Percentiles rank a stretch among this genome's conserved stretches.
Evolutionary conservation across 2,888 invertebrate species (phyloP).

Genomic region (Pterostichus niger): DNA sequence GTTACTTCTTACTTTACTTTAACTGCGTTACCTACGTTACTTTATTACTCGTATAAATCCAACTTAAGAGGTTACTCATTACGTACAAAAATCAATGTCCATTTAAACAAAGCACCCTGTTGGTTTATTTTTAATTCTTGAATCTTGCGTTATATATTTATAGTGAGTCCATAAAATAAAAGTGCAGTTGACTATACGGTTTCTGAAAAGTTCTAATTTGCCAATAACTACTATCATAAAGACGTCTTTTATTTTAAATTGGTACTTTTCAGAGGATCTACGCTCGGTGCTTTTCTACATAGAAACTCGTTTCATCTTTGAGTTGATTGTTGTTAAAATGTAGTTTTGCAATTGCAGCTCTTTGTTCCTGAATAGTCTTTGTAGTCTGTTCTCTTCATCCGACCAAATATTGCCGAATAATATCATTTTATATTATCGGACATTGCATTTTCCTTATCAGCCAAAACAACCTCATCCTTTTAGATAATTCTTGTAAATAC

Average conservation of each 20-base stretch:
- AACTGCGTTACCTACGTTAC: too few relatives aligned
- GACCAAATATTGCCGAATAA: constrained; percentile 40
- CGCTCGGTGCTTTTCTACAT: constrained; percentile 15
- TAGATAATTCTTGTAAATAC: constrained; percentile 1
- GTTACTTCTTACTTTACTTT: too few relatives aligned
- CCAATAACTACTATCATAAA: constrained; percentile 43
- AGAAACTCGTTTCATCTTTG: constrained; percentile 51
- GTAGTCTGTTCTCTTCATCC: constrained; percentile 29
- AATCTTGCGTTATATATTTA: too few relatives aligned
- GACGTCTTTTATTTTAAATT: constrained; percentile 10
- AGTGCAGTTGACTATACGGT: constrained; percentile 21
- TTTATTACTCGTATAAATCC: too few relatives aligned
- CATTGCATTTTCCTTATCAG: constrained; percentile 37
- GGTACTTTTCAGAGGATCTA: constrained; percentile 2
- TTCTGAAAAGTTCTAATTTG: constrained; percentile 32
- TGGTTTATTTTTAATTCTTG: too few relatives aligned
- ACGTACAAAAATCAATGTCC: too few relatives aligned
- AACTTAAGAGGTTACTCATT: too few relatives aligned
- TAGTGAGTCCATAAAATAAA: constrained; percentile 10
- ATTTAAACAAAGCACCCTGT: too few relatives aligned
- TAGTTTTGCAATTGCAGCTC: constrained; percentile 53
- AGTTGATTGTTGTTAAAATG: constrained; percentile 51
- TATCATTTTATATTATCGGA: constrained; percentile 50
- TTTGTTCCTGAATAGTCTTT: constrained; percentile 49
- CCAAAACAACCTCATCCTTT: constrained; percentile 42